phyloP scores from a whole-genome alignment of 1,140 invertebrate species.

The Saccostrea glomerata region DNA sequence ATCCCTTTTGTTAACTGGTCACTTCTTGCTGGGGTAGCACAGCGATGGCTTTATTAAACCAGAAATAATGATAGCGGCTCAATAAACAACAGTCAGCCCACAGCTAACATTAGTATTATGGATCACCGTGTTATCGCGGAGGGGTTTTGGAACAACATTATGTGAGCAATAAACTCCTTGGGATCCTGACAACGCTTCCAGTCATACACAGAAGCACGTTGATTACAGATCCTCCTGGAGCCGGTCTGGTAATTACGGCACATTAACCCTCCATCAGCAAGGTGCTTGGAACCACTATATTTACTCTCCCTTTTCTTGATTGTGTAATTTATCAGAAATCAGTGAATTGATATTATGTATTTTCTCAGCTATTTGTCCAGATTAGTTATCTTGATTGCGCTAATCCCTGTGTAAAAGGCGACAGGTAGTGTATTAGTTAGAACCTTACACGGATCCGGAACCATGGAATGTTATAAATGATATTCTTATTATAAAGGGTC shows the following conservation, averaged over 20 bases:
- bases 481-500: neutral
- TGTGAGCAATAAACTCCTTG: constrained; percentile 6
- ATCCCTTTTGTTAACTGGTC: constrained; percentile 1
- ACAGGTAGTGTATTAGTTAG: constrained; percentile 36
- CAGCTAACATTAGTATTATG: constrained; percentile 16
- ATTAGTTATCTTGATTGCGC: constrained; percentile 34
- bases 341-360: constrained; percentile 35
- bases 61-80: constrained; percentile 22
- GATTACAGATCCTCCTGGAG: constrained; percentile 22
- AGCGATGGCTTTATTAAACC: constrained; percentile 23
- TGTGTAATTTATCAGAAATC: constrained; percentile 38
- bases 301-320: constrained; percentile 31
- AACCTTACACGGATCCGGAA: constrained; percentile 26
- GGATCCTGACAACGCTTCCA: constrained; percentile 6
- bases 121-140: constrained; percentile 22
- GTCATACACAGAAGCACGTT: neutral
- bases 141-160: constrained; percentile 31
- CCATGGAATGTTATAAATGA: constrained; percentile 21
- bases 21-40: neutral
- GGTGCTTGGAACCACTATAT: constrained; percentile 26
- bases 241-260: neutral
- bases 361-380: constrained; percentile 35
- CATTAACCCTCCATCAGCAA: constrained; percentile 23
- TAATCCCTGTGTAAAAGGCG: constrained; percentile 27
- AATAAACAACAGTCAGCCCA: constrained; percentile 3